Conservation (phyloP, 1,140 invertebrate genomes). For the Macrobrachium nipponense region DNA sequence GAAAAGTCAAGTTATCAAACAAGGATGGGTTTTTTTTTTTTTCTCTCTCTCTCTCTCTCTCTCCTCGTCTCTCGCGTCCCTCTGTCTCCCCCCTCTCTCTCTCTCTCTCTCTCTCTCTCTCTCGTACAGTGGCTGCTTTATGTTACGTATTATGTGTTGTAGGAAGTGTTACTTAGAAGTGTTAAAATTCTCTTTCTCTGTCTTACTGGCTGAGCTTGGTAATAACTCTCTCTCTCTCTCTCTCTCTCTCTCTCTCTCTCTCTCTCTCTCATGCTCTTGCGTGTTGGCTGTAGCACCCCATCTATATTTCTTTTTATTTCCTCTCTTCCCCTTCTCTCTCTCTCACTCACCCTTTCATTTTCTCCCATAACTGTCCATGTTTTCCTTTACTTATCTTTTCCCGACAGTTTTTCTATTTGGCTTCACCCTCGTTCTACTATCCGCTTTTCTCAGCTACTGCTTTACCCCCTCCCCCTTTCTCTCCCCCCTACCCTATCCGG, state of each 20-base stretch:
- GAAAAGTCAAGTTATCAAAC: too few species aligned
- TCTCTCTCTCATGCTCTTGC: neutral
- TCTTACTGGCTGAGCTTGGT: neutral
- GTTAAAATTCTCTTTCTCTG: neutral
- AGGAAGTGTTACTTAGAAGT: too few species aligned
- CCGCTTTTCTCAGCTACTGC: neutral
- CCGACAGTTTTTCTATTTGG: too few species aligned
- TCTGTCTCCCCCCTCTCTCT: neutral
- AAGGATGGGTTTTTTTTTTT: too few species aligned
- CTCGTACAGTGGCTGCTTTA: too few species aligned
- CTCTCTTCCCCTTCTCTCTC: slow-evolving; percentile 15
- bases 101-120: too few species aligned
- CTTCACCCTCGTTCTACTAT: neutral
- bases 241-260: slow-evolving; percentile 33
- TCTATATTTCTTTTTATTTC: too few species aligned
- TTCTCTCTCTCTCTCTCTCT: too few species aligned
- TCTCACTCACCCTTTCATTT: slow-evolving; percentile 22
- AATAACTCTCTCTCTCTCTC: slow-evolving; percentile 22
- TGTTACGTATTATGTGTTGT: too few species aligned
- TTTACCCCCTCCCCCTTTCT: neutral
- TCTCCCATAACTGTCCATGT: slow-evolving; percentile 1
- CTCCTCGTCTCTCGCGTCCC: slow-evolving; percentile 1
- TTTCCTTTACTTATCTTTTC: neutral
- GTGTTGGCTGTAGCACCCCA: too few species aligned
- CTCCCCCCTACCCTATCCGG: neutral